These are phyloP conservation scores for Apotomis turbidana DNA, from an alignment of 2,888 invertebrate species.

Conservation along the genomic window DNA sequence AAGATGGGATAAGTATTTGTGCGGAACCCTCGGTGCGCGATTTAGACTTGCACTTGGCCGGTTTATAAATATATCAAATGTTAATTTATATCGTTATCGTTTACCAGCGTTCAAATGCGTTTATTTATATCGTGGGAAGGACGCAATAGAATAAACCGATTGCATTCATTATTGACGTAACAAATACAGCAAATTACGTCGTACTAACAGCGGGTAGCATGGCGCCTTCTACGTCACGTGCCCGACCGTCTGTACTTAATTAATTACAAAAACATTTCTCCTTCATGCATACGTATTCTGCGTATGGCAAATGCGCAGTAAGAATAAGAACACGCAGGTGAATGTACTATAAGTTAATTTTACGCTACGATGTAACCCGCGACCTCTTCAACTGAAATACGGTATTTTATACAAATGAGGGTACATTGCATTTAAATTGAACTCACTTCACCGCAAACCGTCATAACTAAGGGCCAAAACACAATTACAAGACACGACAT, in stretches of 20 bases:
- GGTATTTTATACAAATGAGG: slow-evolving; percentile 14
- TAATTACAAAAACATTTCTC: slow-evolving; percentile 64
- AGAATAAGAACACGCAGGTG: slow-evolving; percentile 39
- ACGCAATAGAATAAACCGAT: slow-evolving; percentile 32
- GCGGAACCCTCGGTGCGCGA: background rate
- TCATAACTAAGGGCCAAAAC: no score
- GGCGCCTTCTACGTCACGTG: slow-evolving; percentile 46
- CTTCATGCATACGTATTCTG: slow-evolving; percentile 54
- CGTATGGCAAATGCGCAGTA: slow-evolving; percentile 47
- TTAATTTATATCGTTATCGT: slow-evolving; percentile 3
- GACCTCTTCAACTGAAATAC: slow-evolving; percentile 18
- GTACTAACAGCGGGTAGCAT: slow-evolving; percentile 46
- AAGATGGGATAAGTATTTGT: no score
- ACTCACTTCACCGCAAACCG: background rate
- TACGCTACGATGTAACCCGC: slow-evolving; percentile 29
- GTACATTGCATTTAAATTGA: slow-evolving; percentile 1
- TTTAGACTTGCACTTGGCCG: background rate
- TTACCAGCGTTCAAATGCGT: background rate
- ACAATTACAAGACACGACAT: no score
- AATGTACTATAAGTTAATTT: slow-evolving; percentile 16
- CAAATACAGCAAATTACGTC: slow-evolving; percentile 3
- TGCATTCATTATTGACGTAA: slow-evolving; percentile 35
- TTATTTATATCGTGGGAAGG: slow-evolving; percentile 28
- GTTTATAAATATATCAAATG: background rate
- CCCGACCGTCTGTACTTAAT: slow-evolving; percentile 67